Evolutionary conservation across 2,888 invertebrate species (phyloP).

Genomic region (Andrena marginata): DNA sequence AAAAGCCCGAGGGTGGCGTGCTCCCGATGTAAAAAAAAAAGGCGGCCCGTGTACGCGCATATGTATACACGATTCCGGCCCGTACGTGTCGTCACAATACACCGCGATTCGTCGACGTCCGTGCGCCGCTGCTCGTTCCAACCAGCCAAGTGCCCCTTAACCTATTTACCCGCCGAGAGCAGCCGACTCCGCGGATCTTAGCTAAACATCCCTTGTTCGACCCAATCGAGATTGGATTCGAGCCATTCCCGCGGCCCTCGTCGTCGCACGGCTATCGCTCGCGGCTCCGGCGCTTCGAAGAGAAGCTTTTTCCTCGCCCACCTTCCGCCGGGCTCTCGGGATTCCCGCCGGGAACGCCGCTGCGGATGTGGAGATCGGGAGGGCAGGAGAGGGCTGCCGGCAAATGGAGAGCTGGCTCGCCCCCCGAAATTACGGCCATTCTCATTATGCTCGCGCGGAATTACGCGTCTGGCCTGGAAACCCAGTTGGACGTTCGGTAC

Average conservation of each 20-base stretch:
- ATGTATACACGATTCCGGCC: not conserved
- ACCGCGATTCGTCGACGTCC: slow-evolving; percentile 16
- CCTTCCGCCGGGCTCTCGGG: not conserved
- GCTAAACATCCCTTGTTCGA: slow-evolving; percentile 32
- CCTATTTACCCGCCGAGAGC: slow-evolving; percentile 34
- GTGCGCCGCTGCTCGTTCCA: not conserved
- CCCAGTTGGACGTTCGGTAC: slow-evolving; percentile 40
- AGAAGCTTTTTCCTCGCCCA: not conserved
- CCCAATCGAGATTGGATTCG: slow-evolving; percentile 51
- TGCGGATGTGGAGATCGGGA: slow-evolving; percentile 11
- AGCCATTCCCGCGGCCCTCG: slow-evolving; percentile 14
- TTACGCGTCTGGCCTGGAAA: slow-evolving; percentile 58
- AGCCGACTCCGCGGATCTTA: slow-evolving; percentile 37
- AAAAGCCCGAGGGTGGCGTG: not conserved
- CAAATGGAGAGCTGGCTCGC: slow-evolving; percentile 45
- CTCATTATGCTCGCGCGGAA: slow-evolving; percentile 49
- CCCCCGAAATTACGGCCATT: slow-evolving; percentile 54
- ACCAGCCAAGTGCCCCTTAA: slow-evolving; percentile 31
- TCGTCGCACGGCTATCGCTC: not conserved
- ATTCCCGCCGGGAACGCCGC: slow-evolving; percentile 30
- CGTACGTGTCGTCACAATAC: slow-evolving; percentile 42
- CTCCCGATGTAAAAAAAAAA: slow-evolving; percentile 21
- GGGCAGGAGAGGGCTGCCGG: slow-evolving; percentile 32
- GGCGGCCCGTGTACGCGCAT: slow-evolving; percentile 20
- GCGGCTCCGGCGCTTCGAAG: slow-evolving; percentile 7